Conservation (phyloP, 2,113 vertebrate species). For the Sorex fumeus region DNA sequence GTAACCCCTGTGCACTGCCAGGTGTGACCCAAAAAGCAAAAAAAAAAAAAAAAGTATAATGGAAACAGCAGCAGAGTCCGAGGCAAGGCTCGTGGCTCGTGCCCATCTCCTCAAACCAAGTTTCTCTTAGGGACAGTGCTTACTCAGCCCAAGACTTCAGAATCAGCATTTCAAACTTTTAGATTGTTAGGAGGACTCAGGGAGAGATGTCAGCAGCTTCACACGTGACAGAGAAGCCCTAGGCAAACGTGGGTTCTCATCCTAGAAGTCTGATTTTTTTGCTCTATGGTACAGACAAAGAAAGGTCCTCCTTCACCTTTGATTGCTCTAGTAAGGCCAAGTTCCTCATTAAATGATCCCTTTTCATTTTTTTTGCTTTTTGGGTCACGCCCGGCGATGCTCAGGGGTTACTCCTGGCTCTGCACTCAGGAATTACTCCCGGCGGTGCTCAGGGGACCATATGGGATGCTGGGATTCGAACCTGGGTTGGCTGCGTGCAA, state of each 20-base stretch:
- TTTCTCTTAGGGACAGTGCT: conserved; percentile 30
- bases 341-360: neutral
- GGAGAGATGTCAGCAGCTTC: conserved; percentile 6
- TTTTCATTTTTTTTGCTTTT: neutral
- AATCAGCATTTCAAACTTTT: conserved; percentile 45
- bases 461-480: too few relatives aligned
- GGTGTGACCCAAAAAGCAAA: too few relatives aligned
- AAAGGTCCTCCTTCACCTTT: neutral
- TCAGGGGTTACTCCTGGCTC: too few relatives aligned
- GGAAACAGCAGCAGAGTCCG: neutral
- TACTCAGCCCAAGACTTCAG: conserved; percentile 17
- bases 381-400: neutral
- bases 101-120: neutral
- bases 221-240: neutral
- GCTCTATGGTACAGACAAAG: neutral
- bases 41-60: too few relatives aligned
- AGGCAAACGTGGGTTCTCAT: conserved; percentile 11
- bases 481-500: too few relatives aligned
- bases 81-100: neutral
- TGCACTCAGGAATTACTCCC: too few relatives aligned
- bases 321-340: neutral
- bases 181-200: neutral
- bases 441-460: too few relatives aligned
- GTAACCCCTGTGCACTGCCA: too few relatives aligned
- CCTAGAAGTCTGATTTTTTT: neutral